Evolutionary conservation across 2,888 invertebrate species (phyloP), one percentile per base, ranked within the genome.

Genomic region (Limnephilus lunatus): DNA sequence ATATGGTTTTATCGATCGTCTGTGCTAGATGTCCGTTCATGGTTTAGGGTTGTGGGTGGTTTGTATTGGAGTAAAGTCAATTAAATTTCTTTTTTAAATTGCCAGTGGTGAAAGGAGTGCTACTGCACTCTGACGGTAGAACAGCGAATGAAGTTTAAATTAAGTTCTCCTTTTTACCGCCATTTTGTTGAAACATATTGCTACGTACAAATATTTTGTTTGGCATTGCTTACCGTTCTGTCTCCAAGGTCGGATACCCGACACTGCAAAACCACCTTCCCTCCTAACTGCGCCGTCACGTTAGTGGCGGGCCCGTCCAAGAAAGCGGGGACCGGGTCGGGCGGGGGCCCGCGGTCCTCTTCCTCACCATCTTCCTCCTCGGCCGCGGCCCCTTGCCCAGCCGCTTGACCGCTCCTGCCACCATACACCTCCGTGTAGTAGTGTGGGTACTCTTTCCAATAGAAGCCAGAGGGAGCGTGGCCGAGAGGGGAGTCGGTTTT

Each of bases 291-390:
- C 0, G 97, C 97, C 19, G 97, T 97, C 94, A 97, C 96, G 94
- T 97, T 97, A 2, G 97, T 96, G 9, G 96, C 96, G 30, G 96
- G 96, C 2, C 96, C 95, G 94, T 97, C 97, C 94, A 97, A 97
- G 95, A 98, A 98, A 95, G 97, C 97, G 0, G 98, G 98, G 94
- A 97, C 96, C 0, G 98, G 97, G 94, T 97, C 97, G 19, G 97
- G 96, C 4, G 97, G 97, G n/a, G 97, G 97, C 9, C 96, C 97
- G 19, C 95, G 95, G 48, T 95, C 95, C 14, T 92, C 92, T 90
- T 91, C 91, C 19, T 93, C 93, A 68, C 19, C 25, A 95, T 95
- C 5, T 95, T 93, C 80, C 95, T 95, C 83, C 92, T 92, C 93
- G 53, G 35, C 25, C 15, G 53, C 68, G 25, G 81, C 82, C 91